phyloP scores from a whole-genome alignment of 2,113 vertebrate genomes.

The Colius striatus region DNA sequence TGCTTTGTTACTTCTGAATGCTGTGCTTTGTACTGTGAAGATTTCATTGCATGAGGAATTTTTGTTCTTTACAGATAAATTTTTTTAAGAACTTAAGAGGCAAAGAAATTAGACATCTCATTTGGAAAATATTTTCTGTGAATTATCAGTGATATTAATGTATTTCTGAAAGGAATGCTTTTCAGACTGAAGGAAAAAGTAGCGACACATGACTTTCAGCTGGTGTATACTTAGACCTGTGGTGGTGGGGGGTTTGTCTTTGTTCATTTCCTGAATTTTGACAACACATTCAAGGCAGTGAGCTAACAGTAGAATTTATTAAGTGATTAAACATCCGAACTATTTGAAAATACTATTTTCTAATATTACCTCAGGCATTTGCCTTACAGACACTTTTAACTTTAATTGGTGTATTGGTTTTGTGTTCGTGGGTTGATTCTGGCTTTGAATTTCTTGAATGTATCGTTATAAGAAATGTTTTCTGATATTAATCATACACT shows the following conservation, averaged over 20 bases:
- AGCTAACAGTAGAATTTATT: not conserved
- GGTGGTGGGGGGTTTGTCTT: not conserved
- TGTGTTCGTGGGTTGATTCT: rapidly evolving
- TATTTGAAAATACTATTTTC: not conserved
- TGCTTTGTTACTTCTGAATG: not conserved
- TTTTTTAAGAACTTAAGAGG: not conserved
- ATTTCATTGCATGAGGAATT: not conserved
- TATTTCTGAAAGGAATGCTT: not conserved
- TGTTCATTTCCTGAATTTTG: not conserved
- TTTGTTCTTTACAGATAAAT: not conserved
- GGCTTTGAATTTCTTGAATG: not conserved
- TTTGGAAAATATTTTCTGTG: not conserved
- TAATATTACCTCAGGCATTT: not conserved
- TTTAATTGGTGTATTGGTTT: not conserved
- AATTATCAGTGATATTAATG: not conserved
- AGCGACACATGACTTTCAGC: not conserved
- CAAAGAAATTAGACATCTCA: not conserved
- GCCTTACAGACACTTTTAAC: not conserved
- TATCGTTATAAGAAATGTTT: not conserved
- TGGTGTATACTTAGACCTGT: not conserved
- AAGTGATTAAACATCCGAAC: not conserved
- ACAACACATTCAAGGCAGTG: not conserved
- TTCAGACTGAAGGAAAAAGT: not conserved
- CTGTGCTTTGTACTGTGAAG: not conserved
- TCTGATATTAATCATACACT: not conserved